phyloP scores from a whole-genome alignment of 92 coral and sea anemone species.

The Epizoanthus stellaris region DNA sequence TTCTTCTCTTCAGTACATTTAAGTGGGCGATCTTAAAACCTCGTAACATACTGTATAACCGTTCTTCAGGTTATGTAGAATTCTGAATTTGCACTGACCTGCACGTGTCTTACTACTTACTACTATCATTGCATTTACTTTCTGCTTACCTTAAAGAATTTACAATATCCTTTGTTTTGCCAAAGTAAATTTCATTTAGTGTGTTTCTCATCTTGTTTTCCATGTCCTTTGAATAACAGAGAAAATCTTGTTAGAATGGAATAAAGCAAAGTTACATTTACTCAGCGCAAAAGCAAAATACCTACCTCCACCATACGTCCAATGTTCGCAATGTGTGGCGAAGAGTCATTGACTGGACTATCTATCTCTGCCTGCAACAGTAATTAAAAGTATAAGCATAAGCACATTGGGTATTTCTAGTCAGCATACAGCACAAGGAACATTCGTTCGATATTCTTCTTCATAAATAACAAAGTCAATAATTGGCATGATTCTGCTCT shows the following conservation, averaged over 20 bases:
- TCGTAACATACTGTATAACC: too few species aligned
- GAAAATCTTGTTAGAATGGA: background rate
- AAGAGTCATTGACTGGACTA: constrained; percentile 82
- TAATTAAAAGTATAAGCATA: background rate
- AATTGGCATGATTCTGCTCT: too few species aligned
- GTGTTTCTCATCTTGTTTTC: constrained; percentile 99
- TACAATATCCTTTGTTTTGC: constrained; percentile 96
- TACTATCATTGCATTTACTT: too few species aligned
- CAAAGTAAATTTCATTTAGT: constrained; percentile 98
- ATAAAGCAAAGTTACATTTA: background rate
- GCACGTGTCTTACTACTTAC: too few species aligned
- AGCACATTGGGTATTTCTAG: too few species aligned
- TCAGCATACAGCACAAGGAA: too few species aligned
- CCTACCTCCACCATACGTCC: constrained; percentile 95
- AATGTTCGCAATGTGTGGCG: constrained; percentile 96
- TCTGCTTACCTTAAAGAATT: constrained; percentile 89
- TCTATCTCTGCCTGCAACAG: constrained; percentile 80
- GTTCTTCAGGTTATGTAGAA: too few species aligned
- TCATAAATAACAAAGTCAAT: too few species aligned
- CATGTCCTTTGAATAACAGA: constrained; percentile 72
- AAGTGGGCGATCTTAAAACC: too few species aligned
- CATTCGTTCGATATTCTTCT: too few species aligned
- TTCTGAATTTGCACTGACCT: too few species aligned
- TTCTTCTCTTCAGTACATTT: too few species aligned
- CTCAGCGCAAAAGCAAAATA: background rate